Evolutionary conservation across 1,140 invertebrate genomes (phyloP).

Genomic region (Bombus soroeensis): DNA sequence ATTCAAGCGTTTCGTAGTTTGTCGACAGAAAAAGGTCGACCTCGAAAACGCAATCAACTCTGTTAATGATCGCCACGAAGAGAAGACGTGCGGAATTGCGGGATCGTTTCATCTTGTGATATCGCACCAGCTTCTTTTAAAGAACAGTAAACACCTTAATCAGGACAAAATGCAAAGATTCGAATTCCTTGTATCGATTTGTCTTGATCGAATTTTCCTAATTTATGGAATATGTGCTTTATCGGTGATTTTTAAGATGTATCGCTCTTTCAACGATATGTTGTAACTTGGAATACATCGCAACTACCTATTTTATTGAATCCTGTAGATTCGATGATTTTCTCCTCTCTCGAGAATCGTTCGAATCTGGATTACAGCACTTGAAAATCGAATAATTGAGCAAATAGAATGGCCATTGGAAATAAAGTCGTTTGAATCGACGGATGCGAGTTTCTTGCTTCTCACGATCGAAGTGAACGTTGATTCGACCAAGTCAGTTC

Average conservation of each 20-base stretch:
- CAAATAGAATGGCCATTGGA: background rate
- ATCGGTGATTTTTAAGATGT: background rate
- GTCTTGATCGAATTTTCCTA: background rate
- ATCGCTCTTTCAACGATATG: too few relatives aligned
- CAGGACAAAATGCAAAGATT: too few relatives aligned
- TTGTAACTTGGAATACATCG: too few relatives aligned
- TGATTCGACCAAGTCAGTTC: background rate
- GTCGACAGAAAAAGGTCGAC: background rate
- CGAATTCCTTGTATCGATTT: too few relatives aligned
- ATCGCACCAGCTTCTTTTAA: background rate
- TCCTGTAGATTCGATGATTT: background rate
- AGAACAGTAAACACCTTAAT: background rate
- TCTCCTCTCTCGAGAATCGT: background rate
- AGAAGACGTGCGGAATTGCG: background rate
- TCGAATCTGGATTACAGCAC: background rate
- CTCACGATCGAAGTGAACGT: background rate
- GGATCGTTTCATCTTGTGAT: background rate
- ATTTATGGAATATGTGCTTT: background rate
- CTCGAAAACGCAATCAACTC: background rate
- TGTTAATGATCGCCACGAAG: background rate
- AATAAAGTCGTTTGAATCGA: too few relatives aligned
- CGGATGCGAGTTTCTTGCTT: background rate
- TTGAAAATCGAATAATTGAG: background rate
- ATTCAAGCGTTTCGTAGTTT: constrained; percentile 10
- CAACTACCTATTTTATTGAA: background rate